phyloP scores from a whole-genome alignment of 1,140 invertebrate genomes.

The Papilio polyxenes region DNA sequence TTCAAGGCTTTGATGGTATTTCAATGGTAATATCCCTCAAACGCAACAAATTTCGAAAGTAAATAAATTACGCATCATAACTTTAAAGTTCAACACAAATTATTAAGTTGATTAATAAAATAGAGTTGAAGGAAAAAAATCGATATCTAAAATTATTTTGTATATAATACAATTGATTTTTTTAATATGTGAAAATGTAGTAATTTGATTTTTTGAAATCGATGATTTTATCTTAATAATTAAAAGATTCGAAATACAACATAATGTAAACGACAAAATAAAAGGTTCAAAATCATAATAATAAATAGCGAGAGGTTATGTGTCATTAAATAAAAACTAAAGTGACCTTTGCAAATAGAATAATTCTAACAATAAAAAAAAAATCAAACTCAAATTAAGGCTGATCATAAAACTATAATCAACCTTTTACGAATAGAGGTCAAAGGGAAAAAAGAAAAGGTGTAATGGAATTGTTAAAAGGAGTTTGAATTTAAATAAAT shows the following conservation, averaged over 20 bases:
- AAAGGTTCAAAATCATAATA: too few relatives aligned
- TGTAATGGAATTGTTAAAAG: background rate
- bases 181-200: too few relatives aligned
- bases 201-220: too few relatives aligned
- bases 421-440: conserved; percentile 6
- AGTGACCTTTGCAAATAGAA: conserved; percentile 11
- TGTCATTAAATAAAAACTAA: background rate
- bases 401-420: conserved; percentile 22
- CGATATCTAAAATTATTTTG: too few relatives aligned
- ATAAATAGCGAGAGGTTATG: background rate
- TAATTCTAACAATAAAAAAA: background rate
- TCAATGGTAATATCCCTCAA: background rate
- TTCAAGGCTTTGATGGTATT: conserved; percentile 17
- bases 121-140: too few relatives aligned
- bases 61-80: background rate
- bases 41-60: background rate
- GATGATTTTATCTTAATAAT: too few relatives aligned
- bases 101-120: too few relatives aligned
- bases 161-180: too few relatives aligned
- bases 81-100: background rate
- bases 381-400: background rate
- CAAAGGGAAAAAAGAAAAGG: conserved; percentile 22
- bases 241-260: too few relatives aligned
- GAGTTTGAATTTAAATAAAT: background rate
- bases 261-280: too few relatives aligned